Percentiles rank a stretch among this genome's conserved stretches.
phyloP scores from a whole-genome alignment of 2,113 vertebrate genomes.

The Ammodytes marinus region DNA sequence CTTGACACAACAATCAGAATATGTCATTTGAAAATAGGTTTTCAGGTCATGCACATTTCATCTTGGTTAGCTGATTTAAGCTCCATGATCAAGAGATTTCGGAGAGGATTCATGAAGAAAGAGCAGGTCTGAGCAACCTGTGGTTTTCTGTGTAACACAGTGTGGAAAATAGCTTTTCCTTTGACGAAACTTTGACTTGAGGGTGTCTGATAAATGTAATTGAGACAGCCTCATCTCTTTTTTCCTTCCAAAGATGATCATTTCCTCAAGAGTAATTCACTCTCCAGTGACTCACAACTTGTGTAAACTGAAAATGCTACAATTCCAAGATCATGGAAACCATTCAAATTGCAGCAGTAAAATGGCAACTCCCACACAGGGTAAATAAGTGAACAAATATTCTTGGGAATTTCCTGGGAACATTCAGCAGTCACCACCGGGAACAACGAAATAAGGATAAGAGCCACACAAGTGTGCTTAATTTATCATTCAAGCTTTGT shows the following conservation, averaged over 20 bases:
- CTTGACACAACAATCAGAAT: not conserved
- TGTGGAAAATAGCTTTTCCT: constrained; percentile 30
- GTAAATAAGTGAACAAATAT: not conserved
- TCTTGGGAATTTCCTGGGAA: not conserved
- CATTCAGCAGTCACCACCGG: not conserved
- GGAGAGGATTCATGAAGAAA: not conserved
- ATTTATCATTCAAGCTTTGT: constrained; percentile 24
- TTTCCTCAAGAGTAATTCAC: not conserved
- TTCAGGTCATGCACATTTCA: constrained; percentile 15
- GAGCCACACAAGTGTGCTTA: not conserved
- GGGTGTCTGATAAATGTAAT: constrained; percentile 25
- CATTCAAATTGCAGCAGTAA: not conserved
- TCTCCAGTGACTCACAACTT: not conserved
- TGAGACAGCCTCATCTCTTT: constrained; percentile 25
- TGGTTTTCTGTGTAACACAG: constrained; percentile 45
- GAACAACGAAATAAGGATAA: constrained; percentile 26
- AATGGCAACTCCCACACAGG: not conserved
- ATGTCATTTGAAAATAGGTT: constrained; percentile 14
- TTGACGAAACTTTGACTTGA: not conserved
- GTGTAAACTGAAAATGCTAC: not conserved
- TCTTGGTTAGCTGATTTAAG: constrained; percentile 19
- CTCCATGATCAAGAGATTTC: constrained; percentile 6
- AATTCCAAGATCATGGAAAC: not conserved
- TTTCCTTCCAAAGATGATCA: not conserved
- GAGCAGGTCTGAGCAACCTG: constrained; percentile 47